These are phyloP conservation scores for Melipona beecheii DNA, from an alignment of 2,888 invertebrate species.

Conservation along the genomic window DNA sequence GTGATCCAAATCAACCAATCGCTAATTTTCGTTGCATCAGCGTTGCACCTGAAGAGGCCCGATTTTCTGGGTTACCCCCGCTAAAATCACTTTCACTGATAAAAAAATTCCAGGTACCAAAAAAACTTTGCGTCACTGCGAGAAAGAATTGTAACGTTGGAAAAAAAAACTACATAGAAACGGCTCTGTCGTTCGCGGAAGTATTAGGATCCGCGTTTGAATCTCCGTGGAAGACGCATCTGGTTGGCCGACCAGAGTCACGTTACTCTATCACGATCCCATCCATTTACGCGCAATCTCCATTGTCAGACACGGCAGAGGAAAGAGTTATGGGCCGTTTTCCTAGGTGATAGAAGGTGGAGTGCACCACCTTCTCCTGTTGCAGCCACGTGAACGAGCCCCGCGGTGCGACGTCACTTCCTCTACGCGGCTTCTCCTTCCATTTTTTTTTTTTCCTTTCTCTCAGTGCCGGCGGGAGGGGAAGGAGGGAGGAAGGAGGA, in stretches of 20 bases:
- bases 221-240: background rate
- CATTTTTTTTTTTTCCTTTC: constrained; percentile 31
- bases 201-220: background rate
- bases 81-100: no score
- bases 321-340: constrained; percentile 61
- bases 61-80: no score
- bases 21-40: no score
- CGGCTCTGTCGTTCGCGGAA: no score
- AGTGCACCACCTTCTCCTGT: constrained; percentile 53
- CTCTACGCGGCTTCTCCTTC: constrained; percentile 48
- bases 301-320: constrained; percentile 47
- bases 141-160: background rate
- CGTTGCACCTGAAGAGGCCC: no score
- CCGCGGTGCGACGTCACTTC: constrained; percentile 63
- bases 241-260: background rate
- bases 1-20: no score
- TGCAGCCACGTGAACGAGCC: constrained; percentile 43
- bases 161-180: no score
- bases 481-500: constrained; percentile 47
- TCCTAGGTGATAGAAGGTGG: constrained; percentile 64
- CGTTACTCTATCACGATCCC: constrained; percentile 43
- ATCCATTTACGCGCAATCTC: constrained; percentile 46
- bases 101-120: no score
- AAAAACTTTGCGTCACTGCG: background rate
- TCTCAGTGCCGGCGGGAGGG: constrained; percentile 26